Evolutionary conservation across 2,888 invertebrate species (phyloP).

Genomic region (Drosophila macrospina): DNA sequence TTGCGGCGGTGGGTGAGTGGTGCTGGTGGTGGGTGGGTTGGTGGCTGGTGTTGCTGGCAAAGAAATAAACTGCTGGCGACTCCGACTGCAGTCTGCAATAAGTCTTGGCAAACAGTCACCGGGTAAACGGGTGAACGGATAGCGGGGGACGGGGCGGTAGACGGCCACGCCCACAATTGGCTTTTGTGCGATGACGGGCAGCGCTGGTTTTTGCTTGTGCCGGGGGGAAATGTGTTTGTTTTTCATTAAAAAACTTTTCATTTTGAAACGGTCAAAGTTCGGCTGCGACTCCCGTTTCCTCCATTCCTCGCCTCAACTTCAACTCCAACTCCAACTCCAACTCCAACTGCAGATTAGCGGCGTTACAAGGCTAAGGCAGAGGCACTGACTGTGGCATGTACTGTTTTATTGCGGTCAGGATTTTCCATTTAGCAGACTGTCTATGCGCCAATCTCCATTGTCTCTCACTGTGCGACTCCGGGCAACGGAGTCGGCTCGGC

Average conservation of each 20-base stretch:
- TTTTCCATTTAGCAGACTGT: conserved; percentile 58
- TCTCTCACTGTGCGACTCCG: conserved; percentile 12
- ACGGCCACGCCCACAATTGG: conserved; percentile 70
- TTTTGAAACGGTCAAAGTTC: conserved; percentile 78
- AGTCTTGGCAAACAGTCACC: conserved; percentile 72
- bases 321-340: conserved; percentile 8
- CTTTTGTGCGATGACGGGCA: conserved; percentile 61
- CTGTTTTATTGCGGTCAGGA: conserved; percentile 77
- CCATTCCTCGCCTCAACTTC: background rate
- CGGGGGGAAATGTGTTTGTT: conserved; percentile 80
- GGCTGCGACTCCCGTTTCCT: conserved; percentile 25
- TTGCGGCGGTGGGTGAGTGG: conserved; percentile 46
- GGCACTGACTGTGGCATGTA: conserved; percentile 57
- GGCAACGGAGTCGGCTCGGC: conserved; percentile 3
- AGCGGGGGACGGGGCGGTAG: conserved; percentile 16
- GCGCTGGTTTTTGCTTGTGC: conserved; percentile 40
- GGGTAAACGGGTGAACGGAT: too few relatives aligned
- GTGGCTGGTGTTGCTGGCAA: conserved; percentile 37
- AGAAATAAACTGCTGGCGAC: conserved; percentile 73
- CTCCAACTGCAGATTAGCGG: conserved; percentile 33
- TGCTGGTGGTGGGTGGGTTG: background rate
- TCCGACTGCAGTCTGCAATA: conserved; percentile 71
- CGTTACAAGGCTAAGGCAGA: conserved; percentile 8
- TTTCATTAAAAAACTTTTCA: conserved; percentile 83
- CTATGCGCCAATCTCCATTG: conserved; percentile 27